Evolutionary conservation across 2,797 vertebrate genomes (phyloP), one percentile per base, ranked within the genome.

Genomic region (Sebastes nivosus): DNA sequence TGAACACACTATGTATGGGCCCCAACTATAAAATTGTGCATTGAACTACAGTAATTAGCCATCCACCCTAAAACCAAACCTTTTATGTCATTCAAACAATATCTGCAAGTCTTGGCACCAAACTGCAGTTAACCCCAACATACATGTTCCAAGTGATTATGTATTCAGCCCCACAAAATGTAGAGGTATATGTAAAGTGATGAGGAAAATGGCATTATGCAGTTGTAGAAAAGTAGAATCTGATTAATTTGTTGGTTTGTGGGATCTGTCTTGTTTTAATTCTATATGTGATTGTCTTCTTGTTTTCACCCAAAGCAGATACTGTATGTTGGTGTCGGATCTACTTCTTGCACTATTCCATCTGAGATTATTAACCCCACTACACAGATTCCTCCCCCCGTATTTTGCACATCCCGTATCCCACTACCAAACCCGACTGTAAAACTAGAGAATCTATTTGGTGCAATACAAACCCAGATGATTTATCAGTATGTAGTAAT

Each of bases 381-480:
- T 89, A 88, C 86, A 87, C 86, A 87, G 76, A 83, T 67, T 79
- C 73, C 71, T 72, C 69, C 71, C 46, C 85, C 85, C 46, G 71
- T 86, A 75, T 92, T 93, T 94, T 95, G 94, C 94, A 95, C 94
- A 94, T 80, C 83, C 89, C 77, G 20, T 82, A 67, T 70, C 88
- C 91, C 80, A 80, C 80, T 86, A 80, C 85, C 83, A 86, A 65
- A 79, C 85, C 88, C 84, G 90, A 90, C 89, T 94, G 93, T 94
- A 94, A 91, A 88, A 84, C 79, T 86, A 87, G 38, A 85, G 78
- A 81, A 82, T 82, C 80, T 92, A 87, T 89, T 88, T 85, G 93
- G 92, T 95, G 94, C 94, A 95, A 95, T 95, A 95, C 88, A 91
- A 93, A 91, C 59, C 85, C 90, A 92, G 88, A 94, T 81, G 73